phyloP scores from a whole-genome alignment of 2,888 invertebrate species.

The Anagyrus pseudococci region DNA sequence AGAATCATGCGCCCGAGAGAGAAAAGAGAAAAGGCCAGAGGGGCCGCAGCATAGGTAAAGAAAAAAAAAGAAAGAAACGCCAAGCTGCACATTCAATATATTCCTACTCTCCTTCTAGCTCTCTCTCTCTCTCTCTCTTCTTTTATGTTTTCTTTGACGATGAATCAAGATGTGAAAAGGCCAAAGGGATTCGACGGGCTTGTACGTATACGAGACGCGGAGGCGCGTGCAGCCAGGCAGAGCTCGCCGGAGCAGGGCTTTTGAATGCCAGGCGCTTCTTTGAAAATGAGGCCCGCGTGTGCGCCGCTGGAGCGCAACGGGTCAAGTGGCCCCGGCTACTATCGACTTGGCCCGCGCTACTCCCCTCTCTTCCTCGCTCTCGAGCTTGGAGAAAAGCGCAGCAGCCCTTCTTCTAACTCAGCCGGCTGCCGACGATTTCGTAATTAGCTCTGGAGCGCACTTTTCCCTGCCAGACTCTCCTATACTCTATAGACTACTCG shows the following conservation, averaged over 20 bases:
- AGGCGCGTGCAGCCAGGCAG: too few relatives aligned
- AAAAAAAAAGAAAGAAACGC: too few relatives aligned
- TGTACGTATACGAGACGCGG: neutral
- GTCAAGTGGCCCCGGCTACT: slow-evolving; percentile 24
- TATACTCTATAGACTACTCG: neutral
- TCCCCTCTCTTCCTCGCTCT: too few relatives aligned
- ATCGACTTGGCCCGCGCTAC: slow-evolving; percentile 6
- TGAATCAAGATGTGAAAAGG: slow-evolving; percentile 18
- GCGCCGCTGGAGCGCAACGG: neutral
- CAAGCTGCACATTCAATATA: too few relatives aligned
- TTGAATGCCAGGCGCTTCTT: slow-evolving; percentile 29
- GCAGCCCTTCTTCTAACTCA: neutral
- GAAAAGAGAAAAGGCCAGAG: slow-evolving; percentile 14
- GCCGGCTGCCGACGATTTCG: too few relatives aligned
- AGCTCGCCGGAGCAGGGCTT: too few relatives aligned
- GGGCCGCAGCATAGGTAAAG: too few relatives aligned
- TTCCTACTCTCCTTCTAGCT: too few relatives aligned
- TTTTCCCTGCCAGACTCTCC: neutral
- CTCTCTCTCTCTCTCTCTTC: too few relatives aligned
- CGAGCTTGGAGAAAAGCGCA: slow-evolving; percentile 17
- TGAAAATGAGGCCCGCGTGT: slow-evolving; percentile 12
- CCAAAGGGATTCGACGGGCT: slow-evolving; percentile 20
- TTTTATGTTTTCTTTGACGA: slow-evolving; percentile 20
- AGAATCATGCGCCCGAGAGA: slow-evolving; percentile 18
- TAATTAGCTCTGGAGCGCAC: slow-evolving; percentile 23